Percentiles rank a stretch among this genome's conserved stretches.
These are phyloP conservation scores for Colletes collaris DNA, from an alignment of 2,888 invertebrate species.

Conservation along the genomic window DNA sequence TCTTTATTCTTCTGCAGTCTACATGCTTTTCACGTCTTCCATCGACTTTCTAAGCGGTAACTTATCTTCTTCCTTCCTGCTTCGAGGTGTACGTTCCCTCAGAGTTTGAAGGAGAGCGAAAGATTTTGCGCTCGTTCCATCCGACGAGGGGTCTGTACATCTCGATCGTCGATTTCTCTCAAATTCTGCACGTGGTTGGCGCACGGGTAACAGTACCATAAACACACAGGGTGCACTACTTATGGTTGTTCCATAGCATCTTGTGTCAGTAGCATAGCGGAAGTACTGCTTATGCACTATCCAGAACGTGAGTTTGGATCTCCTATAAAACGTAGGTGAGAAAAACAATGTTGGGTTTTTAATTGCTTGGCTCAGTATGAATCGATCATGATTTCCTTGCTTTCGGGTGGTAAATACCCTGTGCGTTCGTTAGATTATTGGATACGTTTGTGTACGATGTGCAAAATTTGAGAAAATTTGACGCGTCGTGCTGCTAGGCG, in stretches of 20 bases:
- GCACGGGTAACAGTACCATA: constrained; percentile 3
- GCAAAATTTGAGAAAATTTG: neutral
- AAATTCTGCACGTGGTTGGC: neutral
- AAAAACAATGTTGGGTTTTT: too few relatives aligned
- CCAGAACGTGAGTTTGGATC: too few relatives aligned
- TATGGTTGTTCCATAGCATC: too few relatives aligned
- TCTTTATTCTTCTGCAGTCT: neutral
- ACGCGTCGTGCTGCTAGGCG: neutral
- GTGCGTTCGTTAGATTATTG: neutral
- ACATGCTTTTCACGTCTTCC: neutral
- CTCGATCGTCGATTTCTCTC: neutral
- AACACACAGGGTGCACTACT: neutral
- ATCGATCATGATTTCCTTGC: neutral
- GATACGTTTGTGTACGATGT: neutral
- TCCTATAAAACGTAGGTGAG: too few relatives aligned
- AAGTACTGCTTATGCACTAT: too few relatives aligned
- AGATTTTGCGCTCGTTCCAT: neutral
- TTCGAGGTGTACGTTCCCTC: neutral
- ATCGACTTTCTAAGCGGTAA: neutral
- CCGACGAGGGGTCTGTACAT: neutral
- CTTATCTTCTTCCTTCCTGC: neutral
- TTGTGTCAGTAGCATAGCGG: too few relatives aligned
- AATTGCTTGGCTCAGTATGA: too few relatives aligned
- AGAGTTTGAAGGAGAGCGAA: constrained; percentile 2
- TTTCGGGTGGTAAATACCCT: neutral